A percentile compares a stretch with the other conserved stretches of the same genome.
These are phyloP conservation scores for Thaumetopoea pityocampa DNA, from an alignment of 1,140 invertebrate species.

Conservation along the genomic window DNA sequence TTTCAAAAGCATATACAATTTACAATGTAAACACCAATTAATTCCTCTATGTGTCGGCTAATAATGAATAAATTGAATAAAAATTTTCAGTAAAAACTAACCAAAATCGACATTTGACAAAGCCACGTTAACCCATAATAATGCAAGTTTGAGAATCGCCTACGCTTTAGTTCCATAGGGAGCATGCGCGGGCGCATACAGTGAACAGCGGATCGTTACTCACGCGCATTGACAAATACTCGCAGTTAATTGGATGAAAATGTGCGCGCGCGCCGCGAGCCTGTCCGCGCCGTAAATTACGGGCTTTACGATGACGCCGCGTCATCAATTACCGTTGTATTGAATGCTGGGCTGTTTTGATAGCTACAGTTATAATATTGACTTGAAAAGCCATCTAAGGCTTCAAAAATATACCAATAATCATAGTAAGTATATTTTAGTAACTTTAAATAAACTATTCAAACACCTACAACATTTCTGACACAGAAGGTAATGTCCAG, in stretches of 20 bases:
- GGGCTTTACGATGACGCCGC: slow-evolving; percentile 40
- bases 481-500: too few relatives aligned
- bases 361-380: slow-evolving; percentile 16
- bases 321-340: slow-evolving; percentile 53
- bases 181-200: slow-evolving; percentile 7
- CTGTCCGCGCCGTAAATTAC: slow-evolving; percentile 43
- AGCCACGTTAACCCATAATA: slow-evolving; percentile 2
- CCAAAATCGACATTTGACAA: too few relatives aligned
- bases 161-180: slow-evolving; percentile 1
- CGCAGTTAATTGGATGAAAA: slow-evolving; percentile 45
- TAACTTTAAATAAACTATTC: too few relatives aligned
- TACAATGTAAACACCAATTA: too few relatives aligned
- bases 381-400: slow-evolving; percentile 7
- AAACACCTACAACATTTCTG: too few relatives aligned
- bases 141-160: slow-evolving; percentile 2
- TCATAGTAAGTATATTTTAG: too few relatives aligned
- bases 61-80: too few relatives aligned
- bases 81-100: too few relatives aligned
- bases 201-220: slow-evolving; percentile 32
- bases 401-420: too few relatives aligned
- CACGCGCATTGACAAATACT: slow-evolving; percentile 39
- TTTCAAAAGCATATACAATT: too few relatives aligned
- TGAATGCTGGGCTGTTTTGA: slow-evolving; percentile 27
- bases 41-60: too few relatives aligned
- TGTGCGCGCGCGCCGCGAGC: slow-evolving; percentile 24